Evolutionary conservation across 2,888 invertebrate genomes (phyloP).

Genomic region (Cyclophora albipunctata): DNA sequence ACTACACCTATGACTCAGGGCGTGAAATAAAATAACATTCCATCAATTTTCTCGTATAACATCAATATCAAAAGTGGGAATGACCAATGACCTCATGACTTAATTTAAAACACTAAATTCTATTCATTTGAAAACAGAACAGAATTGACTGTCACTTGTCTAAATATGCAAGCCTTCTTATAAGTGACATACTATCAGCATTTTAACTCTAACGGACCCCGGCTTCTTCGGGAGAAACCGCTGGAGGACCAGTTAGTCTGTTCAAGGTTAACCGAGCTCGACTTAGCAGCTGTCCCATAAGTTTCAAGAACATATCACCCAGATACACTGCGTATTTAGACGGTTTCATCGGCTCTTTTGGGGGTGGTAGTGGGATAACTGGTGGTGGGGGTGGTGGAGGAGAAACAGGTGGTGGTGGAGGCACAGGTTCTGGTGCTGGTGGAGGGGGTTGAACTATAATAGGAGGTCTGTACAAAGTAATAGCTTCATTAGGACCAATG

Average conservation of each 20-base stretch:
- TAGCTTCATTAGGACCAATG: background rate
- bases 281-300: conserved; percentile 45
- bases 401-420: background rate
- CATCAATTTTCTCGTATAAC: too few species aligned
- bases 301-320: conserved; percentile 48
- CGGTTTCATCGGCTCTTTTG: conserved; percentile 20
- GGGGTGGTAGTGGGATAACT: background rate
- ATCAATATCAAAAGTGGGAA: too few species aligned
- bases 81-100: too few species aligned
- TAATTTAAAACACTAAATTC: too few species aligned
- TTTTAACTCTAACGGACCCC: background rate
- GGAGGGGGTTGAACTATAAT: background rate
- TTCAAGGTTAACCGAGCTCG: conserved; percentile 39
- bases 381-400: background rate
- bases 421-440: background rate
- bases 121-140: too few species aligned
- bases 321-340: conserved; percentile 43
- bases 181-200: background rate
- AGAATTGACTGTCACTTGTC: too few species aligned
- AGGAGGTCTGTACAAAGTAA: background rate
- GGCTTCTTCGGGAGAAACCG: conserved; percentile 8
- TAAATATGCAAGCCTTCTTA: too few species aligned
- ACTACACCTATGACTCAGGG: too few species aligned
- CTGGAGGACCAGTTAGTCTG: conserved; percentile 29
- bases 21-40: too few species aligned